A percentile compares a stretch with the other conserved stretches of the same genome.
Evolutionary conservation across 2,113 vertebrate species (phyloP).

Genomic region (Zingel zingel): DNA sequence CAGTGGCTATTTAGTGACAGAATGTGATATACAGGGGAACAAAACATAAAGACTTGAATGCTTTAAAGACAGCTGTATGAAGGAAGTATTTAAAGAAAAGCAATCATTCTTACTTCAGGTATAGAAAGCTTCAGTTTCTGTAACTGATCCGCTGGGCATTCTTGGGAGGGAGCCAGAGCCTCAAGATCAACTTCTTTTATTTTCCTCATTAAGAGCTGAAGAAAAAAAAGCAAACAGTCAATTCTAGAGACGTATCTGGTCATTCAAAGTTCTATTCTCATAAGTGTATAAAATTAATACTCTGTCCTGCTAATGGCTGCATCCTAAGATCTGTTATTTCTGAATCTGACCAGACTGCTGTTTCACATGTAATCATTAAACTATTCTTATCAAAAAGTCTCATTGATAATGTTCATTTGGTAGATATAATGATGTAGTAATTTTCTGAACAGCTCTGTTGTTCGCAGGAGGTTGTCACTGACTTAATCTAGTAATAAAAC

Average conservation of each 20-base stretch:
- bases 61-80: neutral
- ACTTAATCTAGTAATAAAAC: neutral
- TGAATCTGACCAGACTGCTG: neutral
- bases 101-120: slow-evolving; percentile 73
- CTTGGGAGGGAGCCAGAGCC: slow-evolving; percentile 63
- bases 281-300: neutral
- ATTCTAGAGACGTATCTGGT: neutral
- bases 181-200: slow-evolving; percentile 82
- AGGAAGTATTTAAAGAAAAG: neutral
- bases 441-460: neutral
- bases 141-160: slow-evolving; percentile 74
- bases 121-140: slow-evolving; percentile 78
- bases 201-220: slow-evolving; percentile 81
- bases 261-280: neutral
- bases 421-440: neutral
- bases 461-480: neutral
- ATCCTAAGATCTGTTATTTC: neutral
- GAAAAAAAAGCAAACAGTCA: slow-evolving; percentile 17
- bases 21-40: neutral
- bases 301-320: no score
- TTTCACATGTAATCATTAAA: neutral
- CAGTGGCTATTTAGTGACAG: neutral
- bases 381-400: neutral
- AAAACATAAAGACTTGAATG: neutral
- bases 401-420: neutral